Evolutionary conservation across 2,797 vertebrate species (phyloP), one percentile per base, ranked within the genome.

Genomic region (Heterohyrax brucei): DNA sequence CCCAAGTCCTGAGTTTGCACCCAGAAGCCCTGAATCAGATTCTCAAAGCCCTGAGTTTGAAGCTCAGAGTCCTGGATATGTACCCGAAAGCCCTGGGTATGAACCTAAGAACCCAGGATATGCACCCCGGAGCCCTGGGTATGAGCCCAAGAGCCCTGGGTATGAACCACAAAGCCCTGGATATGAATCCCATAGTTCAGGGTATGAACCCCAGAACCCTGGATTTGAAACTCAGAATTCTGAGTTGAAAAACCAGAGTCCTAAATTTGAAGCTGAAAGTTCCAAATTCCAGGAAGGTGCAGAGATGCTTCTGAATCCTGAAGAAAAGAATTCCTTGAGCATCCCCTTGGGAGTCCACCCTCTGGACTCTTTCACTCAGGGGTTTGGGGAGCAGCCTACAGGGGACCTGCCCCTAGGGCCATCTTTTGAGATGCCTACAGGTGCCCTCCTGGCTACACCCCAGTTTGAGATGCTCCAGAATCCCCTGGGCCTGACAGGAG

Each of bases 401-500:
- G 95, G n/a, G 73, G 93, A n/a, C 44, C 79, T 97, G 70, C 82
- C 97, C 39, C 73, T 98, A 59, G 97, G 97, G 33, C 94, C 97
- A 72, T 90, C 97, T 50, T 98, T 98, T 96, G 97, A 98, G 91
- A 95, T 97, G 95, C 97, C 97, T 59, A 92, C 97, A 10, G 97
- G 97, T 76, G 44, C 97, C 46, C 62, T 97, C 48, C 93, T 97
- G 53, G 4, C 97, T 2, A 39, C 97, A 61, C 95, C 97, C 21
- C 96, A 97, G 82, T 97, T 97, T 93, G 97, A 97, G 95, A 96
- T 97, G 95, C 97, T 97, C 21, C 97, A 97, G 93, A 97, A 94
- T 81, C 97, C 97, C n/a, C 76, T 98, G 59, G 92, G 88, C 89
- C 91, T 98, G 66, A 94, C 97, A 0, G 96, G 97, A 59, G 61